A percentile compares a stretch with the other conserved stretches of the same genome.
Evolutionary conservation across 2,113 vertebrate genomes (phyloP).

Genomic region (Megalops atlanticus): DNA sequence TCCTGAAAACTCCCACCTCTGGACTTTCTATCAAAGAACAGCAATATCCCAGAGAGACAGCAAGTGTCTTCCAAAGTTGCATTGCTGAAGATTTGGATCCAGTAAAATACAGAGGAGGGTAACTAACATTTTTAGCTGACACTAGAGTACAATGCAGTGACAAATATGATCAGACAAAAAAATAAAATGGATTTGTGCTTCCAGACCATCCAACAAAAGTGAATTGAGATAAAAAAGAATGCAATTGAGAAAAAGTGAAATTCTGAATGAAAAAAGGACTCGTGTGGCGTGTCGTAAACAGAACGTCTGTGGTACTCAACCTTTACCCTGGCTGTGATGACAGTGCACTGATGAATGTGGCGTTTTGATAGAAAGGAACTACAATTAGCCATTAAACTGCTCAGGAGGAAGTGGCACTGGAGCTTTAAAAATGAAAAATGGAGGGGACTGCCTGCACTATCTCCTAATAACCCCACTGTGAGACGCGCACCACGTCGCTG

Average conservation of each 20-base stretch:
- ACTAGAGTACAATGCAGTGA: neutral
- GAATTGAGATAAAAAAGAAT: neutral
- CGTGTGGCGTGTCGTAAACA: neutral
- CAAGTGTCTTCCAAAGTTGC: neutral
- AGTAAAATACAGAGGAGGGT: neutral
- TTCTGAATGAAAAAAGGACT: neutral
- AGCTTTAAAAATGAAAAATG: constrained; percentile 47
- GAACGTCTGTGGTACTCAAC: neutral
- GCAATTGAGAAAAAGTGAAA: neutral
- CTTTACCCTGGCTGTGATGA: constrained; percentile 1
- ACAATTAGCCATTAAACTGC: constrained; percentile 40
- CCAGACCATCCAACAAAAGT: neutral
- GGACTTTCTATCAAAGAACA: constrained; percentile 18
- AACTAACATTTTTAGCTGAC: neutral
- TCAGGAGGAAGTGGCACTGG: constrained; percentile 31
- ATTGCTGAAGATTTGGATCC: neutral
- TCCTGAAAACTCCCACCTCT: constrained; percentile 15
- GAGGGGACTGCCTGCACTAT: constrained; percentile 30
- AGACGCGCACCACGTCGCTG: constrained; percentile 45
- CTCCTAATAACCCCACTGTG: constrained; percentile 53
- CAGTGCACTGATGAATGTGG: constrained; percentile 25
- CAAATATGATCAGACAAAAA: neutral
- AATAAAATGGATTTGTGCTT: neutral
- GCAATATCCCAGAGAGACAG: neutral
- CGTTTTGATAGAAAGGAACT: constrained; percentile 40